Base-by-base conservation (phyloP, 2,797 vertebrate genomes). In the Thunnus albacares region DNA sequence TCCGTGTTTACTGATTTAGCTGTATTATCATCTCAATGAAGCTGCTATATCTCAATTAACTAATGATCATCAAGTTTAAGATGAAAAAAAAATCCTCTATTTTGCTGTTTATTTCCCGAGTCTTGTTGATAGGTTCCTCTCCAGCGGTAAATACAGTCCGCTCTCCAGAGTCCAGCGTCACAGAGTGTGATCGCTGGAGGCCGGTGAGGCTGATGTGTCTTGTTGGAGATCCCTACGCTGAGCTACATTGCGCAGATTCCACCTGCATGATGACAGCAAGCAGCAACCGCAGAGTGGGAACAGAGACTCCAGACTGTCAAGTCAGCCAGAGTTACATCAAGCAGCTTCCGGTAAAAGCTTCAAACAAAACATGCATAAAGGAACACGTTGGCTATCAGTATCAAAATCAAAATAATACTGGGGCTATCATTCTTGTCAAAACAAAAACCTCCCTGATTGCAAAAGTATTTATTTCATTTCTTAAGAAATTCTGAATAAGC, bases 191-290 rank as follows among this genome's bases (percentile, higher is more conserved):
- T n/a, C 17, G 33, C 59, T 58, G 64, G 26, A 62, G 65, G 72
- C 71, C 47, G 67, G 70, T 30, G 52, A 43, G 26, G 56, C 55
- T 65, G 73, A 2, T 64, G 75, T 35, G 88, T 66, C 69, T 38
- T 24, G 22, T 6, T 30, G 70, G 38, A 73, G 76, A 59, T 76
- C 71, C 47, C 53, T 55, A 80, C 47, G 15, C 57, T 53, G 66
- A 71, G 66, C 66, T 62, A 79, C 85, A 89, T 69, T 92, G 91
- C 91, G 91, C 91, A 93, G 88, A 93, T 93, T 94, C 94, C 94
- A 96, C 95, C 96, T 95, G 96, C 95, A 93, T 91, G 92, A 94
- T 94, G 93, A 93, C 93, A 92, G 87, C 75, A 51, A 92, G 15
- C 89, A 85, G 76, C 84, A 82, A 71, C 92, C 84, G 93, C 92